Percentiles rank a stretch among this genome's conserved stretches.
Conservation (phyloP, 30 jellyfish, hydroid and myxozoan genomes). For the Cassiopea andromeda region DNA sequence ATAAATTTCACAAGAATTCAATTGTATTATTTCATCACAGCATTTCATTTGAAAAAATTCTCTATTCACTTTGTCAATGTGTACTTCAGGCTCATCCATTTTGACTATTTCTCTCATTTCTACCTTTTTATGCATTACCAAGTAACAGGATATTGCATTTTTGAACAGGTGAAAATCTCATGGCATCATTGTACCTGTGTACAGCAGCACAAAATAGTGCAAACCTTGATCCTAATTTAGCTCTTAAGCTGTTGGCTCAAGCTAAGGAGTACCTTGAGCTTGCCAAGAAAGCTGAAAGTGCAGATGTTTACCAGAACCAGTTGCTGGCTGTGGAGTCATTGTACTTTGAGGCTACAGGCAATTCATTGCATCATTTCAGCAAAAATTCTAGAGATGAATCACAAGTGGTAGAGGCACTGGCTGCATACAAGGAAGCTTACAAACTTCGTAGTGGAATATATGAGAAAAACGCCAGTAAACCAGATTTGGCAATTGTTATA, state of each 20-base stretch:
- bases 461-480: not conserved
- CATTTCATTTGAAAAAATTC: too few species aligned
- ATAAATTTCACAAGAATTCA: too few species aligned
- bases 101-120: too few species aligned
- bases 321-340: slow-evolving; percentile 4
- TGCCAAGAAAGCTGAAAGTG: not conserved
- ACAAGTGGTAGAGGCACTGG: slow-evolving; percentile 16
- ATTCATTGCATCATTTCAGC: not conserved
- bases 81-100: too few species aligned
- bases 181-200: slow-evolving; percentile 20
- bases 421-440: slow-evolving; percentile 3
- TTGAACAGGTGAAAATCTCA: slow-evolving; percentile 11
- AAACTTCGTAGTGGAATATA: not conserved
- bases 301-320: not conserved
- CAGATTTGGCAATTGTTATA: slow-evolving; percentile 13
- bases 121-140: too few species aligned
- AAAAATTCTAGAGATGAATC: slow-evolving; percentile 12
- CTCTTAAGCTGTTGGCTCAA: not conserved
- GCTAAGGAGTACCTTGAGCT: not conserved
- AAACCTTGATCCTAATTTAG: slow-evolving; percentile 10
- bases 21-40: too few species aligned
- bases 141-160: too few species aligned
- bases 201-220: slow-evolving; percentile 20
- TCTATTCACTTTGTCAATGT: too few species aligned
- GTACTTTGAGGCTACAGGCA: slow-evolving; percentile 29